Conservation (phyloP, 2,797 vertebrate species). For the Hirundo rustica region DNA sequence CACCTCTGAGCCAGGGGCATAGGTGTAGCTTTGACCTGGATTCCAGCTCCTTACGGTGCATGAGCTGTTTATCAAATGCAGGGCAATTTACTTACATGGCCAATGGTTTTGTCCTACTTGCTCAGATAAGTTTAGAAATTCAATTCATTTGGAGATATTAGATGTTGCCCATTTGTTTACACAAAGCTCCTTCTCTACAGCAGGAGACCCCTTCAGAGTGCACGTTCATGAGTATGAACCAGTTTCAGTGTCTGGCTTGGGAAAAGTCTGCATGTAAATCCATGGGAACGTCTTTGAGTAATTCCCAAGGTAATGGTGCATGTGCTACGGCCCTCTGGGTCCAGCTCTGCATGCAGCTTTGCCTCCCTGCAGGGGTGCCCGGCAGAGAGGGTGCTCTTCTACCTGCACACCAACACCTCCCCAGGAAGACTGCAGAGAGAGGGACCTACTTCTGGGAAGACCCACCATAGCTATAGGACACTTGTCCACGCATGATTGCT, state of each 20-base stretch:
- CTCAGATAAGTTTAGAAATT: neutral
- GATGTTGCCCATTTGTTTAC: neutral
- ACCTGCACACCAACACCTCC: neutral
- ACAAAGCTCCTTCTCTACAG: neutral
- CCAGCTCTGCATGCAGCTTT: neutral
- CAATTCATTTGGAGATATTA: neutral
- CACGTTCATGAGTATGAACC: accelerated
- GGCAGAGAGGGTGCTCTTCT: neutral
- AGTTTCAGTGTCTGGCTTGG: neutral
- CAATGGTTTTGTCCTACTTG: neutral
- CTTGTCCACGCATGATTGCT: neutral
- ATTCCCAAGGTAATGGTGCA: neutral
- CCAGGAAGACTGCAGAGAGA: neutral
- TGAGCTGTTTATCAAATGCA: neutral
- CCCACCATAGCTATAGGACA: neutral
- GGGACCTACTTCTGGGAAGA: neutral
- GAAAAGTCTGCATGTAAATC: neutral
- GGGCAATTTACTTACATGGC: neutral
- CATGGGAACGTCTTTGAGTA: neutral
- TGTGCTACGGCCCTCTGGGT: neutral
- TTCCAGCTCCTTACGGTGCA: neutral
- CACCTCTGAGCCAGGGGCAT: neutral
- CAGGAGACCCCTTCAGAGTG: neutral
- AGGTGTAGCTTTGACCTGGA: neutral
- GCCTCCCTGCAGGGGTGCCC: neutral